Conservation (phyloP, 2,888 invertebrate genomes). For the Oscheius sp. region DNA sequence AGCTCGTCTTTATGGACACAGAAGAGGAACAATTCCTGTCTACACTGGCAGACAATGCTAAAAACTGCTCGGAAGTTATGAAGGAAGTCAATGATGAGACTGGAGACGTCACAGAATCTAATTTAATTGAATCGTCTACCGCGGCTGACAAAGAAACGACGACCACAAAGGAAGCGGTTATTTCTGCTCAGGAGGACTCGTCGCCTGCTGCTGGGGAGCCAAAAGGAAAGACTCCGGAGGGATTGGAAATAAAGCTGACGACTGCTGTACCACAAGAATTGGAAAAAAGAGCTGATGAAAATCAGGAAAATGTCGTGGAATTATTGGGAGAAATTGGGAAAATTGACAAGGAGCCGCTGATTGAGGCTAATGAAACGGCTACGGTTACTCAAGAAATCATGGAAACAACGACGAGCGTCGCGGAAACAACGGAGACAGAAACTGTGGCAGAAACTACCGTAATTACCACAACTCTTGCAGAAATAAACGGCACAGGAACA, state of each 20-base stretch:
- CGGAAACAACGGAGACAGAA: background rate
- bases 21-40: conserved; percentile 29
- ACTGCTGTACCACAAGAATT: background rate
- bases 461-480: background rate
- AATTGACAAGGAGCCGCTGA: background rate
- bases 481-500: background rate
- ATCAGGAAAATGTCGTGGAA: conserved; percentile 4
- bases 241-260: background rate
- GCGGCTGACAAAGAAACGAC: too few relatives aligned
- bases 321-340: background rate
- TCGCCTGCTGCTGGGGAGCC: background rate
- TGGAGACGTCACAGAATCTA: background rate
- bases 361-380: background rate
- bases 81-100: background rate
- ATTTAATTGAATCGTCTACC: background rate
- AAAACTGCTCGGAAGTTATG: conserved; percentile 6
- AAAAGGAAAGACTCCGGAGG: conserved; percentile 1
- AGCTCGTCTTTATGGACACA: conserved; percentile 32
- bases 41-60: conserved; percentile 23
- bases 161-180: background rate
- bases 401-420: background rate
- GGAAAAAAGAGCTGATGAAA: background rate
- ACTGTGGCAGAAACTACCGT: background rate
- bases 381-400: background rate
- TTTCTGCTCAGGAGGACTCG: background rate